These are phyloP conservation scores for Leucoraja ocellata DNA, from an alignment of 2,797 vertebrate genomes.

Conservation along the genomic window DNA sequence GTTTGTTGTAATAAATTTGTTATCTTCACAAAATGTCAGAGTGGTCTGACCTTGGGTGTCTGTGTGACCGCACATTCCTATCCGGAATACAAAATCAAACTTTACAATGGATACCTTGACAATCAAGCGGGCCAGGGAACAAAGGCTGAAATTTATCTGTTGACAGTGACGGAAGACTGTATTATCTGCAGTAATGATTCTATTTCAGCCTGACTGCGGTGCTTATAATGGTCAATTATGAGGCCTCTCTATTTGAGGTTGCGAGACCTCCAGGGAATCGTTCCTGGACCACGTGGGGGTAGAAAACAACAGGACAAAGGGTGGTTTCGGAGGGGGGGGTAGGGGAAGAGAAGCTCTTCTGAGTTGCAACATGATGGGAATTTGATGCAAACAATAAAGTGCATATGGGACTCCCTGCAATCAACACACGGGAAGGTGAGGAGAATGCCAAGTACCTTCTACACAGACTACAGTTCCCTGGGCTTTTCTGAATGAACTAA, in stretches of 20 bases:
- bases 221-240: background rate
- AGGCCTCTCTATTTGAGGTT: background rate
- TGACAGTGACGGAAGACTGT: background rate
- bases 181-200: constrained; percentile 20
- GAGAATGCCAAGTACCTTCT: background rate
- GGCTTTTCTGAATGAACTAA: background rate
- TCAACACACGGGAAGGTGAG: background rate
- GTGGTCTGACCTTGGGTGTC: constrained; percentile 20
- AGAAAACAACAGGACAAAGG: background rate
- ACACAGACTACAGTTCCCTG: background rate
- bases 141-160: background rate
- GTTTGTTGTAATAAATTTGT: constrained; percentile 6
- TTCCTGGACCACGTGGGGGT: background rate
- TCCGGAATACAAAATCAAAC: background rate
- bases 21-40: constrained; percentile 18
- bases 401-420: background rate
- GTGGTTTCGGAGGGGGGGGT: background rate
- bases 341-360: no score
- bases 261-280: background rate
- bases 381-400: background rate
- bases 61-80: background rate
- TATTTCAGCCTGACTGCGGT: constrained; percentile 3
- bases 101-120: background rate
- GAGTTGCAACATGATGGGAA: background rate
- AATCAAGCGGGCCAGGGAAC: background rate